phyloP scores from a whole-genome alignment of 2,113 vertebrate genomes.

The Dryoscopus gambensis region DNA sequence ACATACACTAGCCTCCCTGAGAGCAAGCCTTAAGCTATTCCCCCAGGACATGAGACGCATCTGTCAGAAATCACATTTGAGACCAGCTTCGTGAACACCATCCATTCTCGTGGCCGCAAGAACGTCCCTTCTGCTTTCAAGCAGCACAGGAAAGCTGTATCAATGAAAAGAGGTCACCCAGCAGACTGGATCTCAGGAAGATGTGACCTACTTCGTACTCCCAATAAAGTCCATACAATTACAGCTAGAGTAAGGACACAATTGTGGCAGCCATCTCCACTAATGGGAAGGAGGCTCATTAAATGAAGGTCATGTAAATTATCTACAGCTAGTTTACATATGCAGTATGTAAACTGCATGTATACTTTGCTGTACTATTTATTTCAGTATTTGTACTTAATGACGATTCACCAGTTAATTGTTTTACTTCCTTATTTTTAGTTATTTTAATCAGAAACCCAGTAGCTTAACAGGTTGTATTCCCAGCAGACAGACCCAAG shows the following conservation, averaged over 20 bases:
- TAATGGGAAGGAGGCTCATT: slow-evolving; percentile 4
- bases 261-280: not conserved
- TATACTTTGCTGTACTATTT: slow-evolving; percentile 41
- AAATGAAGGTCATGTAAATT: slow-evolving; percentile 44
- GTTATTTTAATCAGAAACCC: not conserved
- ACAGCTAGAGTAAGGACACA: not conserved
- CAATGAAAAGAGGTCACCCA: not conserved
- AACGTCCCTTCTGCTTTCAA: not conserved
- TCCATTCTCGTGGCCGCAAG: not conserved
- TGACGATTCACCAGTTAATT: slow-evolving; percentile 16
- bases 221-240: not conserved
- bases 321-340: slow-evolving; percentile 32
- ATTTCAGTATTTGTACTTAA: slow-evolving; percentile 38
- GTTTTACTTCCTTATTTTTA: not conserved
- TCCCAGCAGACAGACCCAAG: not conserved
- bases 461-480: not conserved
- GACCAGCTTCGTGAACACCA: not conserved
- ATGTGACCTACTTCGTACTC: not conserved
- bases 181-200: not conserved
- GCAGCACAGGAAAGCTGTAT: not conserved
- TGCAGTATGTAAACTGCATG: no score
- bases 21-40: not conserved
- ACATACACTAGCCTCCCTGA: not conserved
- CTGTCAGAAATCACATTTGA: not conserved
- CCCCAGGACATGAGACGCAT: fast-evolving